Percentiles rank a stretch among this genome's conserved stretches.
phyloP scores from a whole-genome alignment of 2,113 vertebrate species.

The Erythrolamprus reginae region DNA sequence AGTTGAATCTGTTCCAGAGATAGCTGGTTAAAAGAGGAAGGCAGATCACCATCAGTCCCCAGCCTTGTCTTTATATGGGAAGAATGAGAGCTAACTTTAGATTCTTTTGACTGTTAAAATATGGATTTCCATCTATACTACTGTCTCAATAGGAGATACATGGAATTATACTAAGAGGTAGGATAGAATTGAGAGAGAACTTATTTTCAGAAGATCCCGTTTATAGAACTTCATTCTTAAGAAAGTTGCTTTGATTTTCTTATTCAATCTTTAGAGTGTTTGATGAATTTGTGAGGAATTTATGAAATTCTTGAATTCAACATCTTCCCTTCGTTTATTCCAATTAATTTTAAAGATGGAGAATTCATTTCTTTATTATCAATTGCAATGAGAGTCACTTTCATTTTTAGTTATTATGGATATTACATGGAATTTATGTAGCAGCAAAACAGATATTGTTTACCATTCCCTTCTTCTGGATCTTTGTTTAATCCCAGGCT shows the following conservation, averaged over 20 bases:
- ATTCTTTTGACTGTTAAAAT: not conserved
- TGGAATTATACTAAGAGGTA: not conserved
- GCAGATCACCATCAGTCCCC: not conserved
- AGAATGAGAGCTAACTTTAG: not conserved
- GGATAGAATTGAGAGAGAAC: not conserved
- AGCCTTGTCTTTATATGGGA: not conserved
- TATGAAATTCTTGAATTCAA: not conserved
- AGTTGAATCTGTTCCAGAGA: conserved; percentile 8
- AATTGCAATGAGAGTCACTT: not conserved
- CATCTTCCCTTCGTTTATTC: not conserved
- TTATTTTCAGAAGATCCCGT: not conserved
- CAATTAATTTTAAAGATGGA: not conserved
- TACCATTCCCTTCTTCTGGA: not conserved
- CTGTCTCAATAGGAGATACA: not conserved
- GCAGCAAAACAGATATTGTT: not conserved
- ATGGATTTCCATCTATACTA: not conserved
- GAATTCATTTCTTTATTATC: not conserved
- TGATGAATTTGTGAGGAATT: not conserved
- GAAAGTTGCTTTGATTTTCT: not conserved
- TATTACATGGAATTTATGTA: not conserved
- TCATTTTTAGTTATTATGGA: not conserved
- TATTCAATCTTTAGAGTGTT: not conserved
- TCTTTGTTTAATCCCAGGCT: not conserved
- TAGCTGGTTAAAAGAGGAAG: not conserved
- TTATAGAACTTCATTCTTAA: not conserved